A percentile compares a stretch with the other conserved stretches of the same genome.
phyloP scores from a whole-genome alignment of 2,888 invertebrate species.

The Torymus aiolomorphi region DNA sequence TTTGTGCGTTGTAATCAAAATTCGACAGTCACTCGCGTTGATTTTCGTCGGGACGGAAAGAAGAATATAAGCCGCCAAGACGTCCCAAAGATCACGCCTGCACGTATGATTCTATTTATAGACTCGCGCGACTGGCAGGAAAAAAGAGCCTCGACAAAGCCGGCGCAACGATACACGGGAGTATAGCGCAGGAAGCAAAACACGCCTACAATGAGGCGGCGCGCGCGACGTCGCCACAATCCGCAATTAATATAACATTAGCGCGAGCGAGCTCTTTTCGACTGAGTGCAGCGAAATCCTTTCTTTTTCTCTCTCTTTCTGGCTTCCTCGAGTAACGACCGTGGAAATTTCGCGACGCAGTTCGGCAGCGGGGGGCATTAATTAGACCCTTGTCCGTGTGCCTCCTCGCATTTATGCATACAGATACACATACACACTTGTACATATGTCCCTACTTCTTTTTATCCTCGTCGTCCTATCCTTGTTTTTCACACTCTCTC shows the following conservation, averaged over 20 bases:
- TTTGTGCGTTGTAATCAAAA: too few relatives aligned
- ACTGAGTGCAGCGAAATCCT: neutral
- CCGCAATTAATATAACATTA: conserved; percentile 72
- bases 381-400: conserved; percentile 20
- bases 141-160: too few relatives aligned
- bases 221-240: conserved; percentile 54
- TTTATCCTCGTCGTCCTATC: neutral
- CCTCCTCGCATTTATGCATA: too few relatives aligned
- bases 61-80: too few relatives aligned
- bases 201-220: neutral
- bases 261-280: conserved; percentile 32
- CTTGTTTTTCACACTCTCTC: conserved; percentile 32
- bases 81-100: too few relatives aligned
- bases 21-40: too few relatives aligned
- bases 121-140: too few relatives aligned
- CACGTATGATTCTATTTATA: too few relatives aligned
- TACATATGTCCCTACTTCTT: neutral
- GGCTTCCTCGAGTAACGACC: conserved; percentile 23
- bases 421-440: too few relatives aligned
- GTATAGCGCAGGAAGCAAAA: too few relatives aligned
- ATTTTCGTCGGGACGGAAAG: too few relatives aligned
- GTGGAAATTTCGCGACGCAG: conserved; percentile 28
- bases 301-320: neutral
- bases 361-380: conserved; percentile 42
- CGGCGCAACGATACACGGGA: too few relatives aligned